Base-by-base conservation (phyloP, 2,888 invertebrate species). In the Oligia fasciuncula region DNA sequence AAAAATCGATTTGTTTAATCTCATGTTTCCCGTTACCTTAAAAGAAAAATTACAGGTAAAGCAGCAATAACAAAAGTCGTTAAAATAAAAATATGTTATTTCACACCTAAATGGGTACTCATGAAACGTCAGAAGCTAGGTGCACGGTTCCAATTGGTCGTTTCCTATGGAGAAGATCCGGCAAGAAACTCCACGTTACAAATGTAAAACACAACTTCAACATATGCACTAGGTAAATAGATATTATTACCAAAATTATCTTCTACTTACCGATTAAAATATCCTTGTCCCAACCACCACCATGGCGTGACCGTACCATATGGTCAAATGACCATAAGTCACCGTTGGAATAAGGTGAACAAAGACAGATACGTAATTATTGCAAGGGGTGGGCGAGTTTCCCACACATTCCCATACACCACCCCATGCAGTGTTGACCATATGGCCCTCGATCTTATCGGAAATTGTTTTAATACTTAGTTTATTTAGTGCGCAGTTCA, bases 331-430 rank as follows among this genome's bases (percentile, higher is more conserved):
- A 93, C 96, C 96, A 96, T 96, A 96, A 96, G 96, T 95, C 96
- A 96, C 96, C 93, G 91, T 92, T 90, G 90, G 90, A 93, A 92
- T 93, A 93, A 93, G 93, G 90, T 90, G 91, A 93, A 94, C 92
- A 93, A 94, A 93, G 92, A 92, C 90, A 91, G 91, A 92, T 93
- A 91, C 90, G 89, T 92, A 94, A 94, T 94, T 94, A 94, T 94
- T 93, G 93, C 91, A 91, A 91, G 93, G 96, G 96, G 95, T 95
- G 93, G 89, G 51, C 5, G 46, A 90, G 77, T 79, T 96, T 96
- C 96, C 96, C 96, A 96, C 96, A 95, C 95, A 96, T 96, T 95
- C 94, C 95, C 91, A 91, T 92, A 92, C 94, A 91, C 94, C 63
- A 76, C 88, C 89, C 90, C 73, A 73, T 69, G 78, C 11, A 69